These are phyloP conservation scores for Pimephales promelas DNA, from an alignment of 2,113 vertebrate genomes.

Conservation along the genomic window DNA sequence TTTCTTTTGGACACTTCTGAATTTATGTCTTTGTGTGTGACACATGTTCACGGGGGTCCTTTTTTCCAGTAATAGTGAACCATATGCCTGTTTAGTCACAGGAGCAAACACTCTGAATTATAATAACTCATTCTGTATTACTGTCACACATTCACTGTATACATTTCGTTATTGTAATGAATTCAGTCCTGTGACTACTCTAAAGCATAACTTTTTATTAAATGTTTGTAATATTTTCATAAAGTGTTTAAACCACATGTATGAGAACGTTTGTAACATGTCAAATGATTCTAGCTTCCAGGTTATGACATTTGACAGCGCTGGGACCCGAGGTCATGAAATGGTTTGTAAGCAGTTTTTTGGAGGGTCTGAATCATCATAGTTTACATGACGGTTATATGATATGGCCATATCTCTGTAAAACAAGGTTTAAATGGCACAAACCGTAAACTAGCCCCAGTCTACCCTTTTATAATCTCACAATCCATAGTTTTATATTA, in stretches of 20 bases:
- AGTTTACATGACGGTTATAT: not conserved
- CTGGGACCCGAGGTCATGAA: not conserved
- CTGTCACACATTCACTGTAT: not conserved
- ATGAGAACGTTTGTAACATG: not conserved
- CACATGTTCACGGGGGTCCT: conserved; percentile 10
- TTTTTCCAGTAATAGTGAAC: conserved; percentile 41
- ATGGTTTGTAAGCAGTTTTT: not conserved
- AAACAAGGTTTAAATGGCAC: not conserved
- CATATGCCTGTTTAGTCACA: conserved; percentile 4
- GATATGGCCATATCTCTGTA: not conserved
- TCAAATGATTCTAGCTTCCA: conserved; percentile 1
- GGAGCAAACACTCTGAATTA: not conserved
- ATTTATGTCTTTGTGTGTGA: not conserved
- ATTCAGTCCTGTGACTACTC: not conserved
- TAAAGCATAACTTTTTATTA: conserved; percentile 13
- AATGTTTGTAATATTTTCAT: not conserved
- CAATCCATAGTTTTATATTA: not conserved
- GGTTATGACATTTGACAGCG: not conserved
- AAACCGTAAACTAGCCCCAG: not conserved
- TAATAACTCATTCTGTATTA: not conserved
- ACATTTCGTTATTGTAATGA: not conserved
- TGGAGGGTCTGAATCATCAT: not conserved
- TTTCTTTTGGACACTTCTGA: conserved; percentile 11
- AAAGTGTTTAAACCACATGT: not conserved
- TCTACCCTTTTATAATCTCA: not conserved